phyloP scores from a whole-genome alignment of 2,113 vertebrate species.

The Aegotheles bennettii region DNA sequence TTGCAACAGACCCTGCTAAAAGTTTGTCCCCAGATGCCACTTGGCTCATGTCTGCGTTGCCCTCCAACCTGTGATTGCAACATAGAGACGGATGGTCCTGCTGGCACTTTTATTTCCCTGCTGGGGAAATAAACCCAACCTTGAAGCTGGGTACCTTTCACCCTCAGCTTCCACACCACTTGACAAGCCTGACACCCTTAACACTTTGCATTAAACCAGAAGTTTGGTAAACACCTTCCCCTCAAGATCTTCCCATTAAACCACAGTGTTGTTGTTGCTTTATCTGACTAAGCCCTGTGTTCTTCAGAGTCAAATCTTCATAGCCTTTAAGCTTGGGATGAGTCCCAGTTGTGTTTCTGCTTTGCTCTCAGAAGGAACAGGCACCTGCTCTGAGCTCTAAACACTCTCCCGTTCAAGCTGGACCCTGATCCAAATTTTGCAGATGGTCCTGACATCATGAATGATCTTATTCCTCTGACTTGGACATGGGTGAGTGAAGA shows the following conservation, averaged over 20 bases:
- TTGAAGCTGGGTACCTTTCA: not conserved
- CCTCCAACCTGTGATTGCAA: not conserved
- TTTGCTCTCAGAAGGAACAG: not conserved
- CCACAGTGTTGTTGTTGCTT: not conserved
- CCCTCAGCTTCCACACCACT: not conserved
- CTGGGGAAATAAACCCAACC: too few species aligned
- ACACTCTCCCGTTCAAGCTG: not conserved
- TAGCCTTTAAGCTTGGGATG: not conserved
- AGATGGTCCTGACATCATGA: not conserved
- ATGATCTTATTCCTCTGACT: not conserved
- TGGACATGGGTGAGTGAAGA: rapidly evolving
- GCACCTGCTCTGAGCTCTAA: not conserved
- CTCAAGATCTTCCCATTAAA: not conserved
- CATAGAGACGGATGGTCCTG: not conserved
- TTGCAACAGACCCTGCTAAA: too few species aligned
- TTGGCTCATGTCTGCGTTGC: not conserved
- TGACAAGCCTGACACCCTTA: not conserved
- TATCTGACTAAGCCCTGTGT: not conserved
- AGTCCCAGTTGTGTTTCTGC: not conserved
- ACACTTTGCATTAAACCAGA: not conserved
- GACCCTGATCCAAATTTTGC: not conserved
- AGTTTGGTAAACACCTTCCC: not conserved
- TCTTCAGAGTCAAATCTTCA: not conserved
- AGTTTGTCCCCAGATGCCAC: too few species aligned
- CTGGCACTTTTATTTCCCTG: not conserved